A percentile compares a stretch with the other conserved stretches of the same genome.
These are phyloP conservation scores for Hippopotamus amphibius DNA, from an alignment of 2,113 vertebrate genomes.

Conservation along the genomic window DNA sequence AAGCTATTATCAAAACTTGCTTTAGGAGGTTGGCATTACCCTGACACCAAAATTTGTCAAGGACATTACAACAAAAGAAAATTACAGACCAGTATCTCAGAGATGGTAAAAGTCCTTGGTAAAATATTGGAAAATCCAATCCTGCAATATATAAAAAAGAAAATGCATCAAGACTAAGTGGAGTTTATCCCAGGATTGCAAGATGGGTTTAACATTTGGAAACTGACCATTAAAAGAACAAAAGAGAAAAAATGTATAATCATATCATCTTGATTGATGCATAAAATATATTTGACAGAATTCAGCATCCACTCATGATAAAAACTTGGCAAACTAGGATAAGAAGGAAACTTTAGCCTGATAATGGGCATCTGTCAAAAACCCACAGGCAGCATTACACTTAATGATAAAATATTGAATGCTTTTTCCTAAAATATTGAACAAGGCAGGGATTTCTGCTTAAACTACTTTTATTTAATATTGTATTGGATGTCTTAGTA, in stretches of 20 bases:
- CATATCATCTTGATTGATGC: background rate
- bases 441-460: background rate
- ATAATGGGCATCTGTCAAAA: background rate
- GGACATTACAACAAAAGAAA: background rate
- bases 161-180: background rate
- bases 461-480: background rate
- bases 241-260: background rate
- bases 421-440: background rate
- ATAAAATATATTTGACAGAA: slow-evolving; percentile 6
- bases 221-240: slow-evolving; percentile 10
- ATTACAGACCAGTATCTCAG: background rate
- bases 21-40: background rate
- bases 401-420: background rate
- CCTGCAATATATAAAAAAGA: background rate
- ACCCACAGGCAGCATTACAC: background rate
- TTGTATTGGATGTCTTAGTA: background rate
- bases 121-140: background rate
- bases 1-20: background rate
- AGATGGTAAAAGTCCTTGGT: background rate
- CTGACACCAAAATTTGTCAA: slow-evolving; percentile 20
- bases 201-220: slow-evolving; percentile 3
- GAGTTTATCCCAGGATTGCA: slow-evolving; percentile 1
- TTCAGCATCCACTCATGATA: background rate
- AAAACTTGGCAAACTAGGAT: background rate
- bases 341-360: background rate